These are phyloP conservation scores for Ranitomeya imitator DNA, from an alignment of 2,113 vertebrate species.

Conservation along the genomic window DNA sequence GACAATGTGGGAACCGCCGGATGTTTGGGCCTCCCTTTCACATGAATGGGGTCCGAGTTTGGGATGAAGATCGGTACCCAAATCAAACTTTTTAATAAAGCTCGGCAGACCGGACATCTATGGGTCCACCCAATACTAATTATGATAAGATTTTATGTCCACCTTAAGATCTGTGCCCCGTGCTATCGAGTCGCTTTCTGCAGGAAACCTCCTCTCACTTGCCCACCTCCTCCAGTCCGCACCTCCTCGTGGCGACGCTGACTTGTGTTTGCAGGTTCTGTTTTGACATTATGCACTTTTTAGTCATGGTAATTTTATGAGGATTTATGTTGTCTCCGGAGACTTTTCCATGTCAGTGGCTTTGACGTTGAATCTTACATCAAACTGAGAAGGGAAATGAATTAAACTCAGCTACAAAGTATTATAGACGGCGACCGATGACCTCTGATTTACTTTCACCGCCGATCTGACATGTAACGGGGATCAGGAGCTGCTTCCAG, in stretches of 20 bases:
- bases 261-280: neutral
- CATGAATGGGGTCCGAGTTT: too few relatives aligned
- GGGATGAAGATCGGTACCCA: too few relatives aligned
- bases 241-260: neutral
- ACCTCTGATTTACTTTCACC: neutral
- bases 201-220: neutral
- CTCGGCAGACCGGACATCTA: too few relatives aligned
- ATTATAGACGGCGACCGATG: neutral
- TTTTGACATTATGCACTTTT: conserved; percentile 42
- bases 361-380: conserved; percentile 15
- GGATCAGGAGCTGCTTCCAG: neutral
- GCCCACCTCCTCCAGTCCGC: neutral
- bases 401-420: neutral
- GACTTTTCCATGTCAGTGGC: neutral
- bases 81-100: too few relatives aligned
- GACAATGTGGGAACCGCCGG: too few relatives aligned
- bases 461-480: neutral
- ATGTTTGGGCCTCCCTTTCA: too few relatives aligned
- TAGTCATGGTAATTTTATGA: conserved; percentile 24
- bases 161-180: neutral
- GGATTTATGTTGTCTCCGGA: neutral
- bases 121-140: too few relatives aligned
- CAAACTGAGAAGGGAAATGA: neutral
- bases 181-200: neutral
- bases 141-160: too few relatives aligned